phyloP scores from a whole-genome alignment of 2,797 vertebrate species.

The Echeneis naucrates region DNA sequence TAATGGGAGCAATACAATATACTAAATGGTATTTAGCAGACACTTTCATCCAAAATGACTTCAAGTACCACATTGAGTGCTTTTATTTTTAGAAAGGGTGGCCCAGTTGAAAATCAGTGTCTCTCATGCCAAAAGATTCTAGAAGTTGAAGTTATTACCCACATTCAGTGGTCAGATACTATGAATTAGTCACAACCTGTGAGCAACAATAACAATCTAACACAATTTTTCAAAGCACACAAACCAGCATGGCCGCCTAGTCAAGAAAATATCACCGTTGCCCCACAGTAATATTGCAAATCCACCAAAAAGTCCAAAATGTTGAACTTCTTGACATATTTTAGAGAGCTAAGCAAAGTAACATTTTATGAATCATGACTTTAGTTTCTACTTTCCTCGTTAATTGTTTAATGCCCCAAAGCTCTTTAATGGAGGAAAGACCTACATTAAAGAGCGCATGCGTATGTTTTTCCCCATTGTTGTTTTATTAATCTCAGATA shows the following conservation, averaged over 20 bases:
- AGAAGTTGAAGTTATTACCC: slow-evolving; percentile 35
- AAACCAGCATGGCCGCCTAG: too few species aligned
- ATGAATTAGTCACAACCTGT: neutral
- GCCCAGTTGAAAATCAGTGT: slow-evolving; percentile 36
- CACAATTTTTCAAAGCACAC: too few species aligned
- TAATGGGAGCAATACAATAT: slow-evolving; percentile 79
- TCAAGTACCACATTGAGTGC: slow-evolving; percentile 75
- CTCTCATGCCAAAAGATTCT: slow-evolving; percentile 26
- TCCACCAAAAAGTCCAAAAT: too few species aligned
- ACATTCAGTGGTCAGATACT: slow-evolving; percentile 14
- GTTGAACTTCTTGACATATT: too few species aligned
- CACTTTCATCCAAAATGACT: slow-evolving; percentile 77
- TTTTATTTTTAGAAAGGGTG: slow-evolving; percentile 80
- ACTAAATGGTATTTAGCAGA: slow-evolving; percentile 82
- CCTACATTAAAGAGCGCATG: neutral
- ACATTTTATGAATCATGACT: too few species aligned
- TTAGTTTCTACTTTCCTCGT: too few species aligned
- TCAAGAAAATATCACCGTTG: too few species aligned
- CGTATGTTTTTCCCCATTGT: too few species aligned
- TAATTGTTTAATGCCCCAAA: too few species aligned
- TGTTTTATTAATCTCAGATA: neutral
- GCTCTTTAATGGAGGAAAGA: neutral
- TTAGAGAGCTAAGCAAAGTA: too few species aligned
- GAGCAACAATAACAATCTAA: neutral
- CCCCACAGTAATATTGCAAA: too few species aligned